Conservation (phyloP, 1,140 invertebrate species). For the Calycopis cecrops region DNA sequence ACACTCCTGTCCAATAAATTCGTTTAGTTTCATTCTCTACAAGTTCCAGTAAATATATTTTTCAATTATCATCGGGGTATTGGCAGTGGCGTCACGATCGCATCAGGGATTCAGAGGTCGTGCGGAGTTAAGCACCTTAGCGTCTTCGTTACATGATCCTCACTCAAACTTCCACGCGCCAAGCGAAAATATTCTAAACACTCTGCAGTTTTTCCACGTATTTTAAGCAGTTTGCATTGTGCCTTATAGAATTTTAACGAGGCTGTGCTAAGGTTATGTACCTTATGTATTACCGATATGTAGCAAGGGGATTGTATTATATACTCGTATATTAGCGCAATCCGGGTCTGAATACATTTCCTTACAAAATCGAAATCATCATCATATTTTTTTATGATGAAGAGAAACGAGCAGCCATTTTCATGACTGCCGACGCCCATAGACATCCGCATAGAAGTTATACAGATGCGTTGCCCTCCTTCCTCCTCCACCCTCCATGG, state of each 20-base stretch:
- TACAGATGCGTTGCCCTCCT: no score
- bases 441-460: no score
- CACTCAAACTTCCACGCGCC: background rate
- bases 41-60: conserved; percentile 3
- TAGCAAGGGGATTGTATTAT: no score
- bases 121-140: conserved; percentile 6
- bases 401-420: no score
- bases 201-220: background rate
- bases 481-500: no score
- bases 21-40: background rate
- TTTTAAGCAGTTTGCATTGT: background rate
- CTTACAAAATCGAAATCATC: no score
- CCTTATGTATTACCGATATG: background rate
- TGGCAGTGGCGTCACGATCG: conserved; percentile 4
- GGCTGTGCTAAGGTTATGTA: background rate
- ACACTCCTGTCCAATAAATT: background rate
- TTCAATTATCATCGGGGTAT: conserved; percentile 6
- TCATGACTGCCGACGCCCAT: no score
- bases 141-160: background rate
- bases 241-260: background rate
- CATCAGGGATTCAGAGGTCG: background rate
- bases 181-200: conserved; percentile 4
- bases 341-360: no score
- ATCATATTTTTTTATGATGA: no score
- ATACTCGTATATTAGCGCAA: no score